Evolutionary conservation across 2,888 invertebrate species (phyloP).

Genomic region (Pammene aurita): DNA sequence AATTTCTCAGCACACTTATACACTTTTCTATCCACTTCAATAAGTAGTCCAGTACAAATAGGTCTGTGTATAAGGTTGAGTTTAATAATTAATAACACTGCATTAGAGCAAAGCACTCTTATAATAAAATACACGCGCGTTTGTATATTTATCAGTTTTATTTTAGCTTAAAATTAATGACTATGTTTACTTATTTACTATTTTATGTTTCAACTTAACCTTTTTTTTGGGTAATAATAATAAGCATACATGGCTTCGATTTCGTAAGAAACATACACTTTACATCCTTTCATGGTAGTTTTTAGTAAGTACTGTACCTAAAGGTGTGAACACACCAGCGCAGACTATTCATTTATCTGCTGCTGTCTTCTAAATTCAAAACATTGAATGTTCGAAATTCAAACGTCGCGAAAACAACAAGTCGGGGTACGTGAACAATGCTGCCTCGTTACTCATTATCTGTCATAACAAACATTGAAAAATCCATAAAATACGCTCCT

Average conservation of each 20-base stretch:
- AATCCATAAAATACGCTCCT: conserved; percentile 23
- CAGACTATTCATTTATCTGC: conserved; percentile 2
- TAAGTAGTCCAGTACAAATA: conserved; percentile 5
- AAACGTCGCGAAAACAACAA: conserved; percentile 61
- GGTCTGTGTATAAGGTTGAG: conserved; percentile 16
- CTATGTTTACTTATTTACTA: too few species aligned
- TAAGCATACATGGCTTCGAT: too few species aligned
- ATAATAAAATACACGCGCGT: conserved; percentile 4
- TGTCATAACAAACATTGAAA: background rate
- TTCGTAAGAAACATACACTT: too few species aligned
- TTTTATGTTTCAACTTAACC: too few species aligned
- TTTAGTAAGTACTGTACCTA: background rate
- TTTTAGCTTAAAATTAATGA: conserved; percentile 12
- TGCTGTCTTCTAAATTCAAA: conserved; percentile 55
- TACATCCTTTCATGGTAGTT: too few species aligned
- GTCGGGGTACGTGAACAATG: conserved; percentile 58
- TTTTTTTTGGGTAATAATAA: too few species aligned
- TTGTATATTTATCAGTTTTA: conserved; percentile 1
- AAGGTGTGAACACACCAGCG: conserved; percentile 9
- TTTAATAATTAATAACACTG: conserved; percentile 41
- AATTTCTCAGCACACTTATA: too few species aligned
- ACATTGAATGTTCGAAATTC: conserved; percentile 57
- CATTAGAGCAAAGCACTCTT: conserved; percentile 36
- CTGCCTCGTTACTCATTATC: conserved; percentile 27
- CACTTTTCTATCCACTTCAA: background rate